Evolutionary conservation across 2,797 vertebrate species (phyloP), one percentile per base, ranked within the genome.

Genomic region (Periophthalmus magnuspinnatus): DNA sequence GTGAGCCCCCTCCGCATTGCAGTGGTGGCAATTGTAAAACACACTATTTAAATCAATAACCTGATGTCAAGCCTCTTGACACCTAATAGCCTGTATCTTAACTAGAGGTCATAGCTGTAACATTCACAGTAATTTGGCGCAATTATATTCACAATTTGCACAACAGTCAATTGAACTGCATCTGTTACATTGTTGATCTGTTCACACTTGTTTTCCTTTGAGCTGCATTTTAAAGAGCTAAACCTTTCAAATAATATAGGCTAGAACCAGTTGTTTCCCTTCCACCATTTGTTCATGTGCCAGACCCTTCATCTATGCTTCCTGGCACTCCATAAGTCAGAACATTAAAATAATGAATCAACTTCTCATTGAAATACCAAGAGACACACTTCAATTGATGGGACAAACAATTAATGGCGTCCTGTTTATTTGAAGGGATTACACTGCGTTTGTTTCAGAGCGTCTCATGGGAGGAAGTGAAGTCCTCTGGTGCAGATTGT

Each of bases 341-440:
- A 82, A 65, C 71, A 76, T 81, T 86, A 79, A 89, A 92, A 84
- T 56, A 77, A 89, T 86, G 79, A 75, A 89, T 87, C 84, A 79
- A 84, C 82, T 84, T 87, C 81, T 81, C 68, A 41, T 67, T 69
- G 66, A 86, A 63, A 81, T 79, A 85, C 79, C 83, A 66, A 66
- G 84, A 82, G 84, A 89, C 66, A 48, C 7, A 79, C 86, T 90
- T 90, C 87, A 90, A 81, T 73, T 74, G 84, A 80, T 69, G 78
- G 85, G 86, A 75, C 82, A 87, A 85, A 91, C 83, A 91, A 90
- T 91, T 85, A 91, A 89, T 90, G 79, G 82, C 79, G 79, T 91
- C 85, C 84, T 91, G 88, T 92, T 91, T 89, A 88, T 92, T 90
- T 86, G 84, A 90, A 89, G 89, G 84, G 78, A 88, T 89, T 86